Conservation (phyloP, 2,113 vertebrate species). For the Scalopus aquaticus region DNA sequence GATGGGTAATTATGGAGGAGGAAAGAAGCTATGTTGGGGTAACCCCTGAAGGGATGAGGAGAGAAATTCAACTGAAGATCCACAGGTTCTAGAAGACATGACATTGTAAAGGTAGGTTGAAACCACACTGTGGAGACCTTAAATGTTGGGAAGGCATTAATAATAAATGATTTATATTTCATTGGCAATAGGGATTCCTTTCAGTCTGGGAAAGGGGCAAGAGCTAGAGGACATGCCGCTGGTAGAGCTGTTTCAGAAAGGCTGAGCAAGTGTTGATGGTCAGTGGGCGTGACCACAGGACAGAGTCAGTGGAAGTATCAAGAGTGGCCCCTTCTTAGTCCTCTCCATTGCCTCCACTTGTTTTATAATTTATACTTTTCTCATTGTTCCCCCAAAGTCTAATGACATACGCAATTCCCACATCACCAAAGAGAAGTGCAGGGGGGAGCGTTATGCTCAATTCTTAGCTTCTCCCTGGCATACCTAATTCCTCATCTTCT, state of each 20-base stretch:
- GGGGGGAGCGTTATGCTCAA: not conserved
- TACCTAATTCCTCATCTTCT: not conserved
- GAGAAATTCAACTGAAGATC: not conserved
- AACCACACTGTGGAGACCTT: not conserved
- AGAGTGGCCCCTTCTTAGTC: not conserved
- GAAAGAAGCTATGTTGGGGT: not conserved
- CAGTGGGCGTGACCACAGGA: not conserved
- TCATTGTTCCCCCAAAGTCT: not conserved
- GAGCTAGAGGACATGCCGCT: not conserved
- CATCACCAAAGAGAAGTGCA: not conserved
- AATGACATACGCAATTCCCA: not conserved
- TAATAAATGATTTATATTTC: not conserved
- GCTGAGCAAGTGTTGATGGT: not conserved
- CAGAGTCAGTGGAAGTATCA: not conserved
- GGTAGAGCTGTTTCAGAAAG: not conserved
- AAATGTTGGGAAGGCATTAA: not conserved
- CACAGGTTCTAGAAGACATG: not conserved
- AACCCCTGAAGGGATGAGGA: not conserved
- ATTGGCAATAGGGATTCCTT: not conserved
- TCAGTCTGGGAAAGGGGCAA: not conserved
- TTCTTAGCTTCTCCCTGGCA: not conserved
- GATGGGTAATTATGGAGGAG: not conserved
- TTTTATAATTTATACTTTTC: not conserved
- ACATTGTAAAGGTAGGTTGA: not conserved
- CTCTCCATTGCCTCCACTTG: not conserved